A percentile compares a stretch with the other conserved stretches of the same genome.
Conservation (phyloP, 2,797 vertebrate genomes). For the Numenius phaeopus region DNA sequence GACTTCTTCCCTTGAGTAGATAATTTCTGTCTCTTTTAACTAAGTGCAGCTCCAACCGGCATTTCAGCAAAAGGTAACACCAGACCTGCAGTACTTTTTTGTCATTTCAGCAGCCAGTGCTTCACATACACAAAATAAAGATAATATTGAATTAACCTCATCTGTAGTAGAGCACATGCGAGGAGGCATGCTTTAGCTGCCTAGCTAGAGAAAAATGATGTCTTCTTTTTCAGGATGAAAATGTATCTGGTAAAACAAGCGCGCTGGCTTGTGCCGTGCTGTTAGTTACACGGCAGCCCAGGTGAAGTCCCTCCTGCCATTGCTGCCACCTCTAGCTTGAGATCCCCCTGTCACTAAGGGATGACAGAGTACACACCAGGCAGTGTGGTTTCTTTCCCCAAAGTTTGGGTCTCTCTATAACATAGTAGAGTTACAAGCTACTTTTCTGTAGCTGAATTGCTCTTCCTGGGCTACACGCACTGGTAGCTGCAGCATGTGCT, state of each 20-base stretch:
- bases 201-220: not conserved
- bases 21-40: slow-evolving; percentile 25
- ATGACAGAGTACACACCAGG: not conserved
- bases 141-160: slow-evolving; percentile 16
- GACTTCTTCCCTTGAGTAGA: slow-evolving; percentile 1
- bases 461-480: not conserved
- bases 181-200: not conserved
- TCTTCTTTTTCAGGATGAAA: not conserved
- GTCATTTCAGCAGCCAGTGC: not conserved
- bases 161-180: not conserved
- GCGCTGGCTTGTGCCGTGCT: not conserved
- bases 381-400: not conserved
- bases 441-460: not conserved
- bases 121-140: not conserved
- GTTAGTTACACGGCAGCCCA: not conserved
- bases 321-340: rapidly evolving
- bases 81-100: not conserved
- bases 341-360: not conserved
- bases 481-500: not conserved
- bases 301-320: not conserved
- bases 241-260: not conserved
- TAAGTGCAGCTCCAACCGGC: not conserved
- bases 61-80: not conserved
- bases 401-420: not conserved
- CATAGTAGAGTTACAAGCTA: not conserved